Percentiles rank a stretch among this genome's conserved stretches.
These are phyloP conservation scores for Platygyra sinensis DNA, from an alignment of 64 coral and sea anemone species.

Conservation along the genomic window DNA sequence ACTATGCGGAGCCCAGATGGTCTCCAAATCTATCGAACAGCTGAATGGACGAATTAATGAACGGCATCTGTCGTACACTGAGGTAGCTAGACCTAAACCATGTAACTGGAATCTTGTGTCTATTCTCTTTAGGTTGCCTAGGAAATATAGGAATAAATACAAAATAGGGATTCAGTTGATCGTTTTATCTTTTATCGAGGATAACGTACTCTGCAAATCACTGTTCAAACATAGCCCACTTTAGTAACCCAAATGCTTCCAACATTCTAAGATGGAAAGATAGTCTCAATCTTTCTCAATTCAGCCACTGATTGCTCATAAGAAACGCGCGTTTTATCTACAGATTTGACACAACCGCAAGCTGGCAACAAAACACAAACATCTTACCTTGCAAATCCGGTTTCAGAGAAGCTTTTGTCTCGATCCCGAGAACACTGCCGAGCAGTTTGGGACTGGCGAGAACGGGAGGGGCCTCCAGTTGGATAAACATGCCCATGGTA, in stretches of 20 bases:
- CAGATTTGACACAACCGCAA: no score
- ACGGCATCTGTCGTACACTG: conserved; percentile 38
- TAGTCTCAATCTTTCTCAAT: no score
- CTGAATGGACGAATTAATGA: conserved; percentile 52
- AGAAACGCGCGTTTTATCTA: no score
- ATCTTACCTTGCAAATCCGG: conserved; percentile 3
- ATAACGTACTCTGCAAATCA: no score
- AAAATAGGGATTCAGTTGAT: not conserved
- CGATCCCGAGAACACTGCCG: not conserved
- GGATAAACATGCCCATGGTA: conserved; percentile 15
- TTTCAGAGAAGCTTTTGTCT: conserved; percentile 8
- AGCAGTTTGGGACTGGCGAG: not conserved
- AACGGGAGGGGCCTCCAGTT: not conserved
- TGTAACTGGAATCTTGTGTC: conserved; percentile 63
- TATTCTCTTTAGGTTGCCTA: conserved; percentile 34
- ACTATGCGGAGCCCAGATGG: conserved; percentile 67
- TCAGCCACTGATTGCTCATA: no score
- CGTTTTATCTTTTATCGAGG: not conserved
- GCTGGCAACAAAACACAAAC: not conserved
- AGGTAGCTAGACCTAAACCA: conserved; percentile 47
- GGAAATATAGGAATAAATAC: not conserved
- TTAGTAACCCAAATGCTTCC: no score
- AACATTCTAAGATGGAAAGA: no score
- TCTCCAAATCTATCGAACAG: conserved; percentile 61
- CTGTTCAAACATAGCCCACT: no score